A percentile compares a stretch with the other conserved stretches of the same genome.
phyloP scores from a whole-genome alignment of 2,888 invertebrate species.

The Hetaerina titia region DNA sequence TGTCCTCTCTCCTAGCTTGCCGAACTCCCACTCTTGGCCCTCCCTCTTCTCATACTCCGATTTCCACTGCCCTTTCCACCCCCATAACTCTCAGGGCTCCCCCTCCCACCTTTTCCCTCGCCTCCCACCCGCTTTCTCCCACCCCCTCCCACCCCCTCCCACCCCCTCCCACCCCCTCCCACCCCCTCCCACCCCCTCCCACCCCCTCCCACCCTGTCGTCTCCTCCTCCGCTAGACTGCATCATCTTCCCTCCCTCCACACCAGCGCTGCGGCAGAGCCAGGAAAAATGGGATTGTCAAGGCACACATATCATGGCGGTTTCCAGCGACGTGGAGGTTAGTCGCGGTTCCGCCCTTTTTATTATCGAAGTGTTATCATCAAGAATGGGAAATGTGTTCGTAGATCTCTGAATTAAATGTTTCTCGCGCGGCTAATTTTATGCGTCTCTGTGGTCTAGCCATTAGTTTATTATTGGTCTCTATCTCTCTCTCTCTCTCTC shows the following conservation, averaged over 20 bases:
- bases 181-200: not conserved
- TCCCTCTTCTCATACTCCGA: too few species aligned
- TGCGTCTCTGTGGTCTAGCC: too few species aligned
- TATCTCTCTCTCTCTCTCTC: too few species aligned
- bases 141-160: not conserved
- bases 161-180: not conserved
- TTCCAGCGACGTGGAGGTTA: constrained; percentile 23
- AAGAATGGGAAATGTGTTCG: constrained; percentile 40
- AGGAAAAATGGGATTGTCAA: constrained; percentile 50
- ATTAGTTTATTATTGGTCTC: too few species aligned
- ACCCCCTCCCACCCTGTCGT: not conserved
- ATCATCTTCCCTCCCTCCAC: not conserved
- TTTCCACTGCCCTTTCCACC: not conserved
- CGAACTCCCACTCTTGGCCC: not conserved
- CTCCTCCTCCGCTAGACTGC: not conserved
- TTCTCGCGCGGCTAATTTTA: not conserved
- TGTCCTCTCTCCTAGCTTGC: not conserved
- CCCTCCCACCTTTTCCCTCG: not conserved
- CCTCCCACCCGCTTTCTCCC: not conserved
- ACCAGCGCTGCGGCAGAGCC: constrained; percentile 7
- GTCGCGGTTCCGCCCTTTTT: constrained; percentile 6
- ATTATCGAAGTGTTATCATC: not conserved
- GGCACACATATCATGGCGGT: constrained; percentile 55
- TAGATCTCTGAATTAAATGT: not conserved
- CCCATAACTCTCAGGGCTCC: not conserved